A percentile compares a stretch with the other conserved stretches of the same genome.
Conservation (phyloP, 2,113 vertebrate species). For the Girardinichthys multiradiatus region DNA sequence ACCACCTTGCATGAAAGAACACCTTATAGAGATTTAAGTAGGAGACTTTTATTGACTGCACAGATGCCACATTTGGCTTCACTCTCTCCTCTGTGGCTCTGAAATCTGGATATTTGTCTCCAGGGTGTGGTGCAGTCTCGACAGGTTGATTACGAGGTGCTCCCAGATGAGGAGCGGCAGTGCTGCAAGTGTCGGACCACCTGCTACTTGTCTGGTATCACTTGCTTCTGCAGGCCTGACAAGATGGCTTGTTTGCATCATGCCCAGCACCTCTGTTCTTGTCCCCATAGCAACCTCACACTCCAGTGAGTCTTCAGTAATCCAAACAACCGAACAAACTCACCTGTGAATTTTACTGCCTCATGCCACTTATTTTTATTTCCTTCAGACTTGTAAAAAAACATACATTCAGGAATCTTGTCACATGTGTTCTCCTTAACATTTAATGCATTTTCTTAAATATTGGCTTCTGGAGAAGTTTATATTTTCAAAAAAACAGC, state of each 20-base stretch:
- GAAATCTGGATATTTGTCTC: slow-evolving; percentile 43
- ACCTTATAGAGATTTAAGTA: neutral
- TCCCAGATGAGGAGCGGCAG: slow-evolving; percentile 94
- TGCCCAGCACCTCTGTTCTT: slow-evolving; percentile 86
- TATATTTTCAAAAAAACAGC: neutral
- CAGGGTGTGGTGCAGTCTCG: slow-evolving; percentile 88
- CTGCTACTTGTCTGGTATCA: slow-evolving; percentile 95
- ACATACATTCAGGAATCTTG: neutral
- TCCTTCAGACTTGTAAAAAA: neutral
- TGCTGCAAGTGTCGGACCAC: slow-evolving; percentile 95
- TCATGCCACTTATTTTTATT: neutral
- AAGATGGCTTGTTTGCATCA: slow-evolving; percentile 91
- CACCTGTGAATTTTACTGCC: neutral
- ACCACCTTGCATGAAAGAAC: neutral
- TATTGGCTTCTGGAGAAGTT: neutral
- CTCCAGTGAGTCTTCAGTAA: slow-evolving; percentile 84
- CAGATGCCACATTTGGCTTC: slow-evolving; percentile 28
- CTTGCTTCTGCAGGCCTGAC: slow-evolving; percentile 88
- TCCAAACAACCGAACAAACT: slow-evolving; percentile 17
- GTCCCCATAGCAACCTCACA: slow-evolving; percentile 84
- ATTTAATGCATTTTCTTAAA: too few relatives aligned
- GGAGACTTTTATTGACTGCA: neutral
- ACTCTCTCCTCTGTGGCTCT: slow-evolving; percentile 12
- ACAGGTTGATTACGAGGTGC: slow-evolving; percentile 87
- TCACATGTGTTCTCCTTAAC: neutral